Percentiles rank a stretch among this genome's conserved stretches.
phyloP scores from a whole-genome alignment of 2,797 vertebrate species.

The Chaenodraco wilsoni region DNA sequence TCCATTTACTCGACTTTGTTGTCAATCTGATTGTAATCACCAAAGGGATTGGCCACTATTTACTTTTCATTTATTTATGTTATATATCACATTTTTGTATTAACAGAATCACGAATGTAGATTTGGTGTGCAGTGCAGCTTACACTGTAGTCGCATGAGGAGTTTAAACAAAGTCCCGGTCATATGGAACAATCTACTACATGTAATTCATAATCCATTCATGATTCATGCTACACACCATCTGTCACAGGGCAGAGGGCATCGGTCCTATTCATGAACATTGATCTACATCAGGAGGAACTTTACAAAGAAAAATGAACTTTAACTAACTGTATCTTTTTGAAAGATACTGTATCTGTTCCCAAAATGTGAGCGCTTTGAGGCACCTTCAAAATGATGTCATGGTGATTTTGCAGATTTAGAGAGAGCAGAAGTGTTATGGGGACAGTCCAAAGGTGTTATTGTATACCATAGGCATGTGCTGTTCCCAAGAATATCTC shows the following conservation, averaged over 20 bases:
- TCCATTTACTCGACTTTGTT: too few species aligned
- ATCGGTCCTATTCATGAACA: constrained; percentile 4
- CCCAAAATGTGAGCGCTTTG: not conserved
- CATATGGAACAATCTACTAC: constrained; percentile 42
- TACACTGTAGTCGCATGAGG: constrained; percentile 14
- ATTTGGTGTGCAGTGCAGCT: constrained; percentile 3
- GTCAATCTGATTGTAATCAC: not conserved
- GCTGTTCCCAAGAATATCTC: constrained; percentile 16
- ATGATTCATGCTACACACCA: constrained; percentile 56
- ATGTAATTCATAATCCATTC: constrained; percentile 54
- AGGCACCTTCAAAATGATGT: constrained; percentile 14
- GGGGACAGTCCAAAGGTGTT: constrained; percentile 23
- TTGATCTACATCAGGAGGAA: constrained; percentile 3
- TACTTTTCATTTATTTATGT: not conserved
- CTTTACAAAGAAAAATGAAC: not conserved
- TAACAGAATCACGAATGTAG: not conserved
- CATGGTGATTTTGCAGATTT: constrained; percentile 28
- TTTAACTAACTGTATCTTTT: constrained; percentile 1
- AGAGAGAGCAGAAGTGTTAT: constrained; percentile 30
- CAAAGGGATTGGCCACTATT: not conserved
- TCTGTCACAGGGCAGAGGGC: constrained; percentile 50
- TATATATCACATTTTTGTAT: not conserved
- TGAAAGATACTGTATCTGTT: constrained; percentile 7
- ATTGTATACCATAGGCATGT: constrained; percentile 16
- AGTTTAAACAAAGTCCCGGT: constrained; percentile 24